These are phyloP conservation scores for Remorina albescens DNA, from an alignment of 2,797 vertebrate genomes.

Conservation along the genomic window DNA sequence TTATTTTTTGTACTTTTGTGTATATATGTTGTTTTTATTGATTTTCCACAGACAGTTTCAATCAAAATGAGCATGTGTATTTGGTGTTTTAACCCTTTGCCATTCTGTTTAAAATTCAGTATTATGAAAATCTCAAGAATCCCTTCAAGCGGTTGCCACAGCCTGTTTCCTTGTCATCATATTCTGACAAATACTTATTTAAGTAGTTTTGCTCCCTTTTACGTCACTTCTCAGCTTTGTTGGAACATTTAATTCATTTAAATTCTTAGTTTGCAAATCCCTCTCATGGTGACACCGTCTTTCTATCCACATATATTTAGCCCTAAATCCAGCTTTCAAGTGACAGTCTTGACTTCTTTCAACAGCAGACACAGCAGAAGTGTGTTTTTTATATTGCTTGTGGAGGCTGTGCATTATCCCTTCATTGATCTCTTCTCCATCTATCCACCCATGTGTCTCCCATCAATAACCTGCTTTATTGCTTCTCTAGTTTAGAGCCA, in stretches of 20 bases:
- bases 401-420: constrained; percentile 33
- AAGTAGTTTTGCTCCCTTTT: constrained; percentile 32
- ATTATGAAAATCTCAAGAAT: constrained; percentile 51
- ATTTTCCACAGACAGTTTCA: constrained; percentile 9
- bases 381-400: constrained; percentile 21
- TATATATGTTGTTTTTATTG: background rate
- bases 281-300: constrained; percentile 29
- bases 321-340: constrained; percentile 52
- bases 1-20: background rate
- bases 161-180: constrained; percentile 17
- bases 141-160: constrained; percentile 24
- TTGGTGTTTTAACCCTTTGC: constrained; percentile 20
- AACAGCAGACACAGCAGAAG: constrained; percentile 6
- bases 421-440: constrained; percentile 39
- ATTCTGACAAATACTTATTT: constrained; percentile 51
- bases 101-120: constrained; percentile 2
- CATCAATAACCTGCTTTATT: constrained; percentile 55
- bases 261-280: constrained; percentile 24
- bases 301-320: constrained; percentile 36
- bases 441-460: constrained; percentile 28
- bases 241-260: constrained; percentile 30
- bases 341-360: constrained; percentile 45
- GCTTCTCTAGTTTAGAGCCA: constrained; percentile 29
- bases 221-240: constrained; percentile 42
- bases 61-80: constrained; percentile 14